phyloP scores from a whole-genome alignment of 2,888 invertebrate genomes.

The Oscheius sp. region DNA sequence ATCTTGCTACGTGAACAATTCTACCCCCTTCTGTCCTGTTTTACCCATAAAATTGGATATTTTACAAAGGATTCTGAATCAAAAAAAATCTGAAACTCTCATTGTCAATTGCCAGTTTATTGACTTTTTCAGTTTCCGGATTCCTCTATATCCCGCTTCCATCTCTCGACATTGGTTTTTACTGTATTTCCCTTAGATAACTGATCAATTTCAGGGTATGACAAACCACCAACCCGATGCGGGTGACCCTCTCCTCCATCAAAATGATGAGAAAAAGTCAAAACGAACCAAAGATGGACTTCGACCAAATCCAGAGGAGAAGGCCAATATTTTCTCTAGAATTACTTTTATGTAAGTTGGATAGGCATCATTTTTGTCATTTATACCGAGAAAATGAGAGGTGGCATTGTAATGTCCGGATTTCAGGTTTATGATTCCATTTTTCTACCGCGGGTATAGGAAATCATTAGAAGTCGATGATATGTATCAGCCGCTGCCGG shows the following conservation, averaged over 20 bases:
- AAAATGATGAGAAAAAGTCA: background rate
- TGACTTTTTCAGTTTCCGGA: no score
- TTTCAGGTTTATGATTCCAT: slow-evolving; percentile 37
- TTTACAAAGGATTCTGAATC: no score
- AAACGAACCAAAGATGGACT: slow-evolving; percentile 30
- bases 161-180: no score
- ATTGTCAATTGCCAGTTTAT: no score
- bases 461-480: slow-evolving; percentile 31
- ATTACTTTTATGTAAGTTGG: slow-evolving; percentile 29
- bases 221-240: background rate
- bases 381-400: background rate
- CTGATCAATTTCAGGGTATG: slow-evolving; percentile 22
- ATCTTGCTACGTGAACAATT: no score
- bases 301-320: slow-evolving; percentile 29
- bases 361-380: background rate
- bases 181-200: no score
- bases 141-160: no score
- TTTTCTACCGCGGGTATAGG: slow-evolving; percentile 34
- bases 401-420: no score
- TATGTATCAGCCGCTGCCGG: slow-evolving; percentile 37
- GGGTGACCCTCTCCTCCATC: slow-evolving; percentile 14
- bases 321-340: slow-evolving; percentile 29
- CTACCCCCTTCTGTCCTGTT: no score
- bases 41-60: no score
- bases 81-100: no score